Evolutionary conservation across 2,797 vertebrate species (phyloP).

Genomic region (Buphagus erythrorhynchus): DNA sequence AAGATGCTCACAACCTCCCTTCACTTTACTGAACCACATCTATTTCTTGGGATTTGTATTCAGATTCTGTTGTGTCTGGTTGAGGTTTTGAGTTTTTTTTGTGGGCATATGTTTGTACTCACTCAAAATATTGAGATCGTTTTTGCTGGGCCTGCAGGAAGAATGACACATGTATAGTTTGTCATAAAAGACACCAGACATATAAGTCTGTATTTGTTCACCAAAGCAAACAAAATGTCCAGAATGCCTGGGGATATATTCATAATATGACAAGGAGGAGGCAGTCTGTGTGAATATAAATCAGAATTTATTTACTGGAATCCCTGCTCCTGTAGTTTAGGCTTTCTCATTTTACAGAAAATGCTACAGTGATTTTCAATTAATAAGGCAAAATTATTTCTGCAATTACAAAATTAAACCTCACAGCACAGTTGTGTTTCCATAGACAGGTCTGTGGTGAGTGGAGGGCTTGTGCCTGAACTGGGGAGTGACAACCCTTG

Average conservation of each 20-base stretch:
- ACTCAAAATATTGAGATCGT: not conserved
- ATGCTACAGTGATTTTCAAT: not conserved
- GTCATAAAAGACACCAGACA: not conserved
- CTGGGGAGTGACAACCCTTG: not conserved
- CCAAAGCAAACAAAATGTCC: not conserved
- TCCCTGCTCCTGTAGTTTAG: not conserved
- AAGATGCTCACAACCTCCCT: not conserved
- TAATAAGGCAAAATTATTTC: not conserved
- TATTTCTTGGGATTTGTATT: not conserved
- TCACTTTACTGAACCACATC: not conserved
- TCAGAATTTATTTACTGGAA: not conserved
- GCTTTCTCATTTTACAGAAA: not conserved
- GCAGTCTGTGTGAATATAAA: not conserved
- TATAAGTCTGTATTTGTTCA: not conserved
- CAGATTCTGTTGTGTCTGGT: not conserved
- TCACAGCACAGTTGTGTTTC: not conserved
- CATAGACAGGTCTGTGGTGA: rapidly evolving
- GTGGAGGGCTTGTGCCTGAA: not conserved
- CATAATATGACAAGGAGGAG: not conserved
- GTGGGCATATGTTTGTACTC: not conserved
- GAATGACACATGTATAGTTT: not conserved
- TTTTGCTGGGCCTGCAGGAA: not conserved
- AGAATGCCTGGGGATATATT: not conserved
- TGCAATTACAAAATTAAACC: not conserved
- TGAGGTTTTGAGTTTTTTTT: not conserved